Base-by-base conservation (phyloP, 2,888 invertebrate genomes). In the Cephus sareptanus region DNA sequence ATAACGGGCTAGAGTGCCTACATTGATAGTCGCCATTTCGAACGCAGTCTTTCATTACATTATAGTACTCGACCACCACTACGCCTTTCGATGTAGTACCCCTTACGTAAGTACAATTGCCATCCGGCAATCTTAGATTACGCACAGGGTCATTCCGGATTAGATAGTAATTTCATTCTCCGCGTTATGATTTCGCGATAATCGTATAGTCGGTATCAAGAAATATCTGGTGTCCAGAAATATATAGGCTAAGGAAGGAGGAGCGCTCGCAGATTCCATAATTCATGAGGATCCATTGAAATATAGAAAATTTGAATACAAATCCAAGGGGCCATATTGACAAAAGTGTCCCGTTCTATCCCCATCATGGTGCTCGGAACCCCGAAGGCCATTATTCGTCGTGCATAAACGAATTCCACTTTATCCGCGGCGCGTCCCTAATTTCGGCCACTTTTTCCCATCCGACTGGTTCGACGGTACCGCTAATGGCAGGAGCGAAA, bases 361-460 rank as follows among this genome's bases (percentile, higher is more conserved):
- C 56, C 56, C 56, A 23, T 56, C 56, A 23, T 0, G 56, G 56
- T 9, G 56, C 56, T 56, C 23, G 23, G 9, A 56, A 23, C 6
- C 23, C 56, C 23, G 56, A 1, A 23, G 56, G 56, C 56, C 23
- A 56, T 56, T 56, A 56, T 56, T 23, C 56, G 23, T 56, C 23
- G 56, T 56, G 56, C 56, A 56, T 56, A 75, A 76, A 79, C 81
- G 83, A 81, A 83, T 85, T 83, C 85, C 85, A 79, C 79, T 83
- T 84, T 84, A 85, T 85, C 85, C 85, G 69, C 82, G 81, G 33
- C 81, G 84, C 78, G 80, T 77, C 80, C 80, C 83, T 85, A 85
- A 85, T 85, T 85, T 85, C 85, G 82, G 56, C 56, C 56, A 56
- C 56, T 56, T 56, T 56, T 56, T 56, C 56, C 56, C 56, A 56